phyloP scores from a whole-genome alignment of 1,140 invertebrate genomes.

The Notospermus geniculatus region DNA sequence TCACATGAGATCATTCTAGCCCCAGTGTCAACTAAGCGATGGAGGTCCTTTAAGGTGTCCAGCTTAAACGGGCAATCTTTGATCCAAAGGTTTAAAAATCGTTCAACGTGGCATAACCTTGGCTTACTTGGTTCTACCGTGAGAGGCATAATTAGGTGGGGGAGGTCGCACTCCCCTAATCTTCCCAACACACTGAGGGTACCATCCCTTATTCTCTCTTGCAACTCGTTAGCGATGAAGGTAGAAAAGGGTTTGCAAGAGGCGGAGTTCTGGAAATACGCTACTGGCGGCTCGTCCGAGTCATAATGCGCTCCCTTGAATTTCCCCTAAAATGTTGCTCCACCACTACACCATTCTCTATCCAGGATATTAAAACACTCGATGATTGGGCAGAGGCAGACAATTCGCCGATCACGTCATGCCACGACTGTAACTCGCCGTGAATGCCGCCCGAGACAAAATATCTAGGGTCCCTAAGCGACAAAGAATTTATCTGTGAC shows the following conservation, averaged over 20 bases:
- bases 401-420: neutral
- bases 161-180: neutral
- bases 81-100: neutral
- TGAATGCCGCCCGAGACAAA: constrained; percentile 17
- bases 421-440: neutral
- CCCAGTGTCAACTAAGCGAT: constrained; percentile 8
- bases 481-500: constrained; percentile 2
- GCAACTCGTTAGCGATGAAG: constrained; percentile 14
- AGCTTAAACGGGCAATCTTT: constrained; percentile 16
- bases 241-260: constrained; percentile 16
- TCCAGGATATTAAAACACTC: constrained; percentile 8
- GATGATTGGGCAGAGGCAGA: no score
- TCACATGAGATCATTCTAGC: constrained; percentile 9
- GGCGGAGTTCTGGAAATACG: constrained; percentile 16
- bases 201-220: neutral
- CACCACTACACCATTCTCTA: constrained; percentile 16
- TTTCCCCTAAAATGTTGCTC: constrained; percentile 14
- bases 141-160: no score
- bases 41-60: constrained; percentile 12
- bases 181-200: neutral
- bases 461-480: constrained; percentile 7
- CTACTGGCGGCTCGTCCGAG: constrained; percentile 14
- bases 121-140: no score
- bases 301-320: no score
- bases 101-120: neutral